These are phyloP conservation scores for Lissonota sp. DNA, from an alignment of 2,888 invertebrate genomes.

Conservation along the genomic window DNA sequence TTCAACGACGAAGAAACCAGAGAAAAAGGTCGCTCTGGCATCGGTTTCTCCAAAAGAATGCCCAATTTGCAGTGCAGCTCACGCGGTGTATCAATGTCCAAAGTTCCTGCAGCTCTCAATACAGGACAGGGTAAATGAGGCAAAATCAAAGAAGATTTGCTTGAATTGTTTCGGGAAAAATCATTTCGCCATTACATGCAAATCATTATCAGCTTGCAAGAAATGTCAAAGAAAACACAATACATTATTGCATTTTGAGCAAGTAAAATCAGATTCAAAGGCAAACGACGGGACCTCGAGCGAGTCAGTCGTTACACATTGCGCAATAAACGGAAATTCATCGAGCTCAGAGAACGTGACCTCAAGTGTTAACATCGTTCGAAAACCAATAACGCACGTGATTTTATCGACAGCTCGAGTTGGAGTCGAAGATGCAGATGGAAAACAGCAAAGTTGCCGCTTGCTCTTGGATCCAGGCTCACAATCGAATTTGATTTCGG, in stretches of 20 bases:
- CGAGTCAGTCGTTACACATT: conserved; percentile 20
- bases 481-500: conserved; percentile 61
- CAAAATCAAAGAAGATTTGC: conserved; percentile 40
- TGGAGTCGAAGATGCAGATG: conserved; percentile 46
- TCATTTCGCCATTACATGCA: conserved; percentile 22
- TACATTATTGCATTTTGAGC: conserved; percentile 47
- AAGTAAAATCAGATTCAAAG: conserved; percentile 24
- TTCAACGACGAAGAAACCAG: background rate
- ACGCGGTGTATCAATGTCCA: no score
- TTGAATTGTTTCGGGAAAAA: conserved; percentile 45
- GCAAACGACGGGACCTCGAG: conserved; percentile 21
- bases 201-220: conserved; percentile 34
- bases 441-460: conserved; percentile 43
- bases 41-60: no score
- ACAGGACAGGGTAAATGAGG: conserved; percentile 38
- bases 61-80: no score
- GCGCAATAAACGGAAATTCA: background rate
- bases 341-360: background rate
- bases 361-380: conserved; percentile 6
- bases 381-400: conserved; percentile 32
- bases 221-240: conserved; percentile 45
- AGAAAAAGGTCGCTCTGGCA: no score
- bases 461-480: conserved; percentile 63
- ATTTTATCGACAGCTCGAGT: conserved; percentile 64
- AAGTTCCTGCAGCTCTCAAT: no score